phyloP scores from a whole-genome alignment of 2,888 invertebrate species.

The Cosmorhoe ocellata region DNA sequence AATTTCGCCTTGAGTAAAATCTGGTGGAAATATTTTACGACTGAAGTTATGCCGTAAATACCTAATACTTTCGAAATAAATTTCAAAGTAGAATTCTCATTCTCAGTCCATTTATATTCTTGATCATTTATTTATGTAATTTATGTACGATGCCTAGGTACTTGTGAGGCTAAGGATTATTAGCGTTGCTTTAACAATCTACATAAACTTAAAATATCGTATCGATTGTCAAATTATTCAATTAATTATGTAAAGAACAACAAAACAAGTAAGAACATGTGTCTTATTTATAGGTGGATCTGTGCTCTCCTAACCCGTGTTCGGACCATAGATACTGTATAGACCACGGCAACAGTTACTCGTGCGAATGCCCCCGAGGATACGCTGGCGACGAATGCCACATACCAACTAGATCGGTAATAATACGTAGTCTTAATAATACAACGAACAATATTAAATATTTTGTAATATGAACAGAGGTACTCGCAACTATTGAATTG shows the following conservation, averaged over 20 bases:
- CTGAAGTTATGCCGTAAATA: slow-evolving; percentile 15
- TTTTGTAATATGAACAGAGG: too few relatives aligned
- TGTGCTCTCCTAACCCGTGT: slow-evolving; percentile 87
- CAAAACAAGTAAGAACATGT: not conserved
- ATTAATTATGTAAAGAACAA: too few relatives aligned
- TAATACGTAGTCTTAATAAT: too few relatives aligned
- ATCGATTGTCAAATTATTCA: too few relatives aligned
- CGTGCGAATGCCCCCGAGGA: slow-evolving; percentile 88
- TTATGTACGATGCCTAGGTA: too few relatives aligned
- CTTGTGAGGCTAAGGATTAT: too few relatives aligned
- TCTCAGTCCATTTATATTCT: slow-evolving; percentile 2
- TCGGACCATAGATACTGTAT: slow-evolving; percentile 85
- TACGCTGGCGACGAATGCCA: slow-evolving; percentile 87
- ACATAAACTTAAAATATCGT: too few relatives aligned
- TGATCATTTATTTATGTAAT: not conserved
- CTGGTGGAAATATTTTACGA: slow-evolving; percentile 16
- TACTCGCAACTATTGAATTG: too few relatives aligned
- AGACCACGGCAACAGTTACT: slow-evolving; percentile 88
- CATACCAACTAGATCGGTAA: slow-evolving; percentile 85
- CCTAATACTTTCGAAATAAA: slow-evolving; percentile 15
- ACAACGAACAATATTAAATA: too few relatives aligned
- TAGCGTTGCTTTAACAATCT: too few relatives aligned
- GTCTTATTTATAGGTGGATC: slow-evolving; percentile 82
- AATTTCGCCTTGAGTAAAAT: slow-evolving; percentile 10
- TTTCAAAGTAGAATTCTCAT: not conserved